Conservation (phyloP, 1,140 invertebrate genomes). For the Nymphalis io region DNA sequence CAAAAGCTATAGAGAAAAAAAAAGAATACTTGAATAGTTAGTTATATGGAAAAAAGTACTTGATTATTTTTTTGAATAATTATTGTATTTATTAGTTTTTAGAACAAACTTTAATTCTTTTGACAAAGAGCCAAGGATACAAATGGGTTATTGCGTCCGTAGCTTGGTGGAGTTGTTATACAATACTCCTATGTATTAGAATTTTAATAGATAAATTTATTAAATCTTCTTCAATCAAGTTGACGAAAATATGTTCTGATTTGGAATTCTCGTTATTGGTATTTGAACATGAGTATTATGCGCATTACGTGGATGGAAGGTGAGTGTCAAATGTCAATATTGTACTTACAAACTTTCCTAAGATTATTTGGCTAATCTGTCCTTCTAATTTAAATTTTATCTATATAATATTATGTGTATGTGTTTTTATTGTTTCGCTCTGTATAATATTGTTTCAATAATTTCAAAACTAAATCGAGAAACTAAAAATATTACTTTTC, state of each 20-base stretch:
- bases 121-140: conserved; percentile 55
- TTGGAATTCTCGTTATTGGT: conserved; percentile 60
- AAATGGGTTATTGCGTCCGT: conserved; percentile 51
- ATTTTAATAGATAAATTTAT: conserved; percentile 41
- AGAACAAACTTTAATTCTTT: conserved; percentile 39
- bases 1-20: no score
- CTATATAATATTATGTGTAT: no score
- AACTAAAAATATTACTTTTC: no score
- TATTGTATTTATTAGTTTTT: conserved; percentile 46
- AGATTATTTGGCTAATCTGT: background rate
- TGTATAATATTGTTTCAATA: no score
- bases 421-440: no score
- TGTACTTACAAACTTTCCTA: background rate
- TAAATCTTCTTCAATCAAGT: conserved; percentile 33
- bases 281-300: conserved; percentile 67
- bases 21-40: no score
- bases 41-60: background rate
- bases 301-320: conserved; percentile 72
- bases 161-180: conserved; percentile 58
- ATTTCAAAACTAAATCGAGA: no score
- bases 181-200: conserved; percentile 32
- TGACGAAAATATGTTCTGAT: conserved; percentile 51
- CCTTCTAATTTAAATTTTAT: no score
- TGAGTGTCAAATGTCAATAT: conserved; percentile 36
- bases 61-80: background rate